phyloP scores from a whole-genome alignment of 2,797 vertebrate species.

The Micromesistius poutassou region DNA sequence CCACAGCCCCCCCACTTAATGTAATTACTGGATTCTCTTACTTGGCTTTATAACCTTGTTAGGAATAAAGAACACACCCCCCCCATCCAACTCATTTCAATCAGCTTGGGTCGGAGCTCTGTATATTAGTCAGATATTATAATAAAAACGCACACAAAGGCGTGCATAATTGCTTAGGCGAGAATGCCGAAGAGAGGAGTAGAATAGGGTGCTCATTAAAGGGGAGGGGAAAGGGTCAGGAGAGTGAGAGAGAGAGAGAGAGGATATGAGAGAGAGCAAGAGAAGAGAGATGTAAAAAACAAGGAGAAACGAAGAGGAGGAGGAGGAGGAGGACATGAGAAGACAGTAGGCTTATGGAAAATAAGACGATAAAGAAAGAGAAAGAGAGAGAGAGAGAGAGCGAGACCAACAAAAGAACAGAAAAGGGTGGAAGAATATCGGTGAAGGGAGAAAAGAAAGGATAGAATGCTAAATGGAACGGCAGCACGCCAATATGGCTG shows the following conservation, averaged over 20 bases:
- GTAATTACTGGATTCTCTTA: constrained; percentile 30
- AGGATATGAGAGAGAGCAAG: not conserved
- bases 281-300: not conserved
- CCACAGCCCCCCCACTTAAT: constrained; percentile 25
- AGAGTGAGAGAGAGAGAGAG: not conserved
- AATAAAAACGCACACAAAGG: constrained; percentile 50
- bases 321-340: constrained; percentile 6
- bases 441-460: constrained; percentile 8
- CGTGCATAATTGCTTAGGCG: constrained; percentile 37
- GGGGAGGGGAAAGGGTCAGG: not conserved
- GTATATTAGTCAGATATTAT: constrained; percentile 43
- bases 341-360: not conserved
- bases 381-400: not conserved
- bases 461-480: constrained; percentile 4
- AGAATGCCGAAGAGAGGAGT: not conserved
- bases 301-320: not conserved
- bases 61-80: constrained; percentile 32
- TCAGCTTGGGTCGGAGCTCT: constrained; percentile 16
- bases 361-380: not conserved
- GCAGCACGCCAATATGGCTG: constrained; percentile 31
- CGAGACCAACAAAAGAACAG: too few relatives aligned
- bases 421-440: not conserved
- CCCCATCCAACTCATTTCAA: constrained; percentile 30
- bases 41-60: constrained; percentile 37
- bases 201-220: constrained; percentile 4